Evolutionary conservation across 2,113 vertebrate species (phyloP).

Genomic region (Kryptolebias marmoratus): DNA sequence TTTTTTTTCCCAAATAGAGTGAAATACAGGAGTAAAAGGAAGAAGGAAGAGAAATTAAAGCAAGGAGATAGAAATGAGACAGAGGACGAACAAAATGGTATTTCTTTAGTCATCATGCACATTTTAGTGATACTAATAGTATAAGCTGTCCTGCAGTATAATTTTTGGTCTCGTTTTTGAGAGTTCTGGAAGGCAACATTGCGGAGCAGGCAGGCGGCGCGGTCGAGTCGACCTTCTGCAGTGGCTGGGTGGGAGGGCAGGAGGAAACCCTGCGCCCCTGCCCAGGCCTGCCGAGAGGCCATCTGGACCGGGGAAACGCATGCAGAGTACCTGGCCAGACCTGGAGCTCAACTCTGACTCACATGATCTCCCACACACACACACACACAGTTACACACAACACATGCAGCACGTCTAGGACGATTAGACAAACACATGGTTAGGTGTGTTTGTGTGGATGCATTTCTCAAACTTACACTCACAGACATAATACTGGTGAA

Average conservation of each 20-base stretch:
- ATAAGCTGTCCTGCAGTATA: constrained; percentile 33
- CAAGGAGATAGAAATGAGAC: neutral
- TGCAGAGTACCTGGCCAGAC: constrained; percentile 77
- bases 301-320: constrained; percentile 81
- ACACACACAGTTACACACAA: constrained; percentile 29
- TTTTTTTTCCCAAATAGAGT: neutral
- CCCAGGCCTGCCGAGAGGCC: constrained; percentile 74
- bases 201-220: constrained; percentile 51
- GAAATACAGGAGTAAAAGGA: neutral
- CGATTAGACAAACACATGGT: constrained; percentile 22
- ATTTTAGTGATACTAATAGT: constrained; percentile 26
- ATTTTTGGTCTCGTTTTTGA: neutral
- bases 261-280: constrained; percentile 73
- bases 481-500: neutral
- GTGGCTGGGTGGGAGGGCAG: constrained; percentile 73
- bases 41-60: constrained; percentile 8
- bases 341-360: constrained; percentile 69
- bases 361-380: constrained; percentile 38
- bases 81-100: neutral
- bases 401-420: constrained; percentile 27
- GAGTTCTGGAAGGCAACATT: constrained; percentile 51
- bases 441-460: neutral
- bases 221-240: constrained; percentile 79
- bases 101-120: constrained; percentile 5
- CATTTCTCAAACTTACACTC: neutral